These are phyloP conservation scores for Aphidius gifuensis DNA, from an alignment of 1,140 invertebrate genomes.

Conservation along the genomic window DNA sequence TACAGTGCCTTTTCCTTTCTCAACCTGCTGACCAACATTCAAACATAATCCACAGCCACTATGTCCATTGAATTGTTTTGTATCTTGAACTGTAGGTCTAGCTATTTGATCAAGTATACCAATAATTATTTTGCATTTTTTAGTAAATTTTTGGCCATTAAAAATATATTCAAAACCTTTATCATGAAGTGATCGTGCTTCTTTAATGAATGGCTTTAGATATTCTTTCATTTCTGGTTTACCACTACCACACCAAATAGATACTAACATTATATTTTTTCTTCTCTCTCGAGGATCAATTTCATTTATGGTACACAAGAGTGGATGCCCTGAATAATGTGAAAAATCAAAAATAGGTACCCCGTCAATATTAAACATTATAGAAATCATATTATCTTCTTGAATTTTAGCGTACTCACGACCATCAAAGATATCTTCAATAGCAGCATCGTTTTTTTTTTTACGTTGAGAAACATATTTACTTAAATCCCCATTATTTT, in stretches of 20 bases:
- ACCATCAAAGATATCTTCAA: constrained; percentile 30
- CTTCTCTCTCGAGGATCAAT: constrained; percentile 7
- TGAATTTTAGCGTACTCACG: constrained; percentile 20
- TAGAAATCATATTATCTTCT: constrained; percentile 12
- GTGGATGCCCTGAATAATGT: constrained; percentile 17
- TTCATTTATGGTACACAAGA: constrained; percentile 27
- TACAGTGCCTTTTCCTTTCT: constrained; percentile 24
- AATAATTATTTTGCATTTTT: constrained; percentile 22
- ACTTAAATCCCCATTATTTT: neutral
- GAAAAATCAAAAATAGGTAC: constrained; percentile 28
- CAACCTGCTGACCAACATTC: constrained; percentile 27
- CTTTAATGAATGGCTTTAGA: constrained; percentile 26
- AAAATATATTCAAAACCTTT: constrained; percentile 24
- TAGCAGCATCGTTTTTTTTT: constrained; percentile 18
- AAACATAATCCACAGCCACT: constrained; percentile 33
- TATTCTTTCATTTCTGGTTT: constrained; percentile 31
- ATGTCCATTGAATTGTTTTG: constrained; percentile 31
- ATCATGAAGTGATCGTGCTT: constrained; percentile 9
- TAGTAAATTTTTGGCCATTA: constrained; percentile 12
- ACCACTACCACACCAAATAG: constrained; percentile 25
- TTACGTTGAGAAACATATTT: constrained; percentile 5
- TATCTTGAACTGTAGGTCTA: constrained; percentile 22
- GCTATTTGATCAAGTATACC: constrained; percentile 29
- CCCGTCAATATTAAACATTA: constrained; percentile 28
- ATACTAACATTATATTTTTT: constrained; percentile 21